Percentiles rank a stretch among this genome's conserved stretches.
Conservation (phyloP, 2,113 vertebrate genomes). For the Halichoerus grypus region DNA sequence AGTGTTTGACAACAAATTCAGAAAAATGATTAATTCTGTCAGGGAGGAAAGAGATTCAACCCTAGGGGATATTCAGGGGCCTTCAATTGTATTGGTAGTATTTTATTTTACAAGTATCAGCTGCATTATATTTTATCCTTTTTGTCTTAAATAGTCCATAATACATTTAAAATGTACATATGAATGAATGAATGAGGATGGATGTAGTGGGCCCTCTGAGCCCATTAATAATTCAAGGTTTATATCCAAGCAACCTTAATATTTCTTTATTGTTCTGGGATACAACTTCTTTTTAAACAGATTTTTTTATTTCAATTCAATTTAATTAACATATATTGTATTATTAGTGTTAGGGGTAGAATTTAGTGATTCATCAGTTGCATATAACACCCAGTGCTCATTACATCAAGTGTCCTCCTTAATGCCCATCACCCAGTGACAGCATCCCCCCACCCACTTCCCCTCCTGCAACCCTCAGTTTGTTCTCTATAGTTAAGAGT, state of each 20-base stretch:
- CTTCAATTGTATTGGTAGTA: neutral
- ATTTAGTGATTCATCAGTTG: neutral
- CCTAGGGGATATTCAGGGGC: neutral
- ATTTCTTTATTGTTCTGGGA: neutral
- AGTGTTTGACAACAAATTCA: neutral
- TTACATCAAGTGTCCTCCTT: neutral
- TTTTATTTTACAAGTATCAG: neutral
- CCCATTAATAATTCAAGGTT: neutral
- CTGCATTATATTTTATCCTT: neutral
- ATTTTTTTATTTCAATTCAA: neutral
- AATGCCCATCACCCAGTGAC: neutral
- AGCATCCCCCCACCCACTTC: neutral
- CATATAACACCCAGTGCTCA: neutral
- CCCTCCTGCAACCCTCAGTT: neutral
- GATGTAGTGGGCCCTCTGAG: neutral
- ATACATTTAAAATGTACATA: slow-evolving; percentile 18
- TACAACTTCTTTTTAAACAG: neutral
- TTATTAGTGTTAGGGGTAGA: neutral
- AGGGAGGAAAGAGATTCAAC: neutral
- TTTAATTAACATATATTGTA: neutral
- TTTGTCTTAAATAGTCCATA: slow-evolving; percentile 11
- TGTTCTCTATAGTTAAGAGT: neutral
- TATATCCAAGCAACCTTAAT: neutral
- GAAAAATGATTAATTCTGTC: neutral
- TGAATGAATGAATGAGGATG: neutral